Evolutionary conservation across 2,797 vertebrate species (phyloP).

Genomic region (Synanceia verrucosa): DNA sequence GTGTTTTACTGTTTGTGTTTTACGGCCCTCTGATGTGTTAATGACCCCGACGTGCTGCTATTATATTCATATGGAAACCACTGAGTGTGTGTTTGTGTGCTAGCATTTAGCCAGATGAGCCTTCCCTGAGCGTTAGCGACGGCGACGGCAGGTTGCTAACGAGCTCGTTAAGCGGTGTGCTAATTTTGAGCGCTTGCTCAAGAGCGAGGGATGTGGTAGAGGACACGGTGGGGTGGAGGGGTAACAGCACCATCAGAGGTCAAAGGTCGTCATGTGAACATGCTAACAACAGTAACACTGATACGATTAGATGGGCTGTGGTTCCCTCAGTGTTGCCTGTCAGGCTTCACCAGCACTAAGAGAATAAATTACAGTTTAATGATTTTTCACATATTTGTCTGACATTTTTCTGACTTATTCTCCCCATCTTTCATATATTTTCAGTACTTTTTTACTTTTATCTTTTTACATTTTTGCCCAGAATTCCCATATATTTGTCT

Average conservation of each 20-base stretch:
- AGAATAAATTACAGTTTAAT: too few relatives aligned
- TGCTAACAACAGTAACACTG: neutral
- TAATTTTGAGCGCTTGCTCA: conserved; percentile 70
- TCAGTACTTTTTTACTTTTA: too few relatives aligned
- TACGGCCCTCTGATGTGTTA: conserved; percentile 60
- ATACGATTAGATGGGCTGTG: too few relatives aligned
- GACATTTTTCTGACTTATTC: too few relatives aligned
- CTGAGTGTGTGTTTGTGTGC: neutral
- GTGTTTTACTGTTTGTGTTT: conserved; percentile 54
- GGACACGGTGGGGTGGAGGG: neutral
- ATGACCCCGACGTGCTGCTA: conserved; percentile 38
- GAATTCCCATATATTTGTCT: too few relatives aligned
- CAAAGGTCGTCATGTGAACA: conserved; percentile 21
- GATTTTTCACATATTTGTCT: too few relatives aligned
- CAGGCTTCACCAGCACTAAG: too few relatives aligned
- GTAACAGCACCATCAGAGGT: conserved; percentile 12
- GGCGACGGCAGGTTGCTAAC: conserved; percentile 71
- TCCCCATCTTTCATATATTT: too few relatives aligned
- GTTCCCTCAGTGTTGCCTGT: too few relatives aligned
- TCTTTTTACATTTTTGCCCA: too few relatives aligned
- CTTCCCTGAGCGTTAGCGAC: conserved; percentile 21
- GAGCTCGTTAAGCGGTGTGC: conserved; percentile 61
- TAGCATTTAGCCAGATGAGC: conserved; percentile 57
- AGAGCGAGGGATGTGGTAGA: conserved; percentile 33
- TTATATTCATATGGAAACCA: conserved; percentile 67